Conservation (phyloP, 2,888 invertebrate genomes). For the Dicyrtoma fusca region DNA sequence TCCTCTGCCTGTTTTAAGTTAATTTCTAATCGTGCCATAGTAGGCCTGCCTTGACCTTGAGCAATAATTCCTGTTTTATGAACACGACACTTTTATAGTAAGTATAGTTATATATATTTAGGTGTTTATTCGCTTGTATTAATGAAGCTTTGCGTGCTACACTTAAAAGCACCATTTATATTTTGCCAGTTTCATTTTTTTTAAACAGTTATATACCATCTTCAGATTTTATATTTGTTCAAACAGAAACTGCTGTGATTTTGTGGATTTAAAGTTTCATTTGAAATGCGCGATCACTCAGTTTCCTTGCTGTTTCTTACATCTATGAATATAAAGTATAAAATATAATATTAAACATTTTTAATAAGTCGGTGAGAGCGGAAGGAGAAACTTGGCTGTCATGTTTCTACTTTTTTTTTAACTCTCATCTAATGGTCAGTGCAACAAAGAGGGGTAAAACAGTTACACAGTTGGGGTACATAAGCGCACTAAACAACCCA, state of each 20-base stretch:
- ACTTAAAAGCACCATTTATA: neutral
- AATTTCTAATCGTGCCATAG: neutral
- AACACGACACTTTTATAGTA: neutral
- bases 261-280: neutral
- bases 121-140: no score
- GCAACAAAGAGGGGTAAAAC: slow-evolving; percentile 28
- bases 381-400: neutral
- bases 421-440: slow-evolving; percentile 22
- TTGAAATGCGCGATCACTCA: neutral
- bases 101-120: neutral
- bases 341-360: neutral
- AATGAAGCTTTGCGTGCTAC: no score
- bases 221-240: slow-evolving; percentile 1
- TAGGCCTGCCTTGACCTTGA: no score
- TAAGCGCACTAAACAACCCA: neutral
- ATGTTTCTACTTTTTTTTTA: neutral
- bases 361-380: neutral
- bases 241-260: neutral
- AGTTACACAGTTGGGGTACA: slow-evolving; percentile 23
- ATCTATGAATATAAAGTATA: neutral
- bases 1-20: neutral
- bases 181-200: neutral
- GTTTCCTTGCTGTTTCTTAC: neutral
- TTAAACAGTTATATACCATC: neutral
- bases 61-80: neutral